Percentiles rank a stretch among this genome's conserved stretches.
phyloP scores from a whole-genome alignment of 2,888 invertebrate species.

The Nephrotoma guestfalica region DNA sequence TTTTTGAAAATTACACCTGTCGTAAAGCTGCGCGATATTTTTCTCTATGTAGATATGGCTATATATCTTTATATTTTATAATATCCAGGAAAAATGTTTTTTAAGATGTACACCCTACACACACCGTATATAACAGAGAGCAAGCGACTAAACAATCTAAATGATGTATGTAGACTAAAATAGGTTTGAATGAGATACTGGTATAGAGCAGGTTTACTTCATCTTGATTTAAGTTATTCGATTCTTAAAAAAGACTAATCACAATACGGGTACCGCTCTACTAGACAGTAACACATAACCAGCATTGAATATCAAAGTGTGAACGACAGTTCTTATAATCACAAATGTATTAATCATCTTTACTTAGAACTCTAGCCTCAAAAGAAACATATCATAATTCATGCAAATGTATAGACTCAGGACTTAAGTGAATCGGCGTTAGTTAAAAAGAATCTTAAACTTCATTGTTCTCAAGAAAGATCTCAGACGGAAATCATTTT shows the following conservation, averaged over 20 bases:
- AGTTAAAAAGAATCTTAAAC: too few species aligned
- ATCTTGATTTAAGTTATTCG: neutral
- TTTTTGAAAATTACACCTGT: neutral
- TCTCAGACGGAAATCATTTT: too few species aligned
- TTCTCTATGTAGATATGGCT: neutral
- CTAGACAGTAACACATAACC: too few species aligned
- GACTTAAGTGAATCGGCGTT: too few species aligned
- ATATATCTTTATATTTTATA: neutral
- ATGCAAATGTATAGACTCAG: too few species aligned
- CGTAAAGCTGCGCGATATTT: conserved; percentile 2
- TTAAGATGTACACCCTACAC: neutral
- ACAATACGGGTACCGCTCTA: neutral
- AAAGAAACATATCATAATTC: too few species aligned
- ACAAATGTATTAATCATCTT: too few species aligned
- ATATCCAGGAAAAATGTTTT: neutral
- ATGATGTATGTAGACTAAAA: neutral
- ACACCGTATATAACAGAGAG: neutral
- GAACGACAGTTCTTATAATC: too few species aligned
- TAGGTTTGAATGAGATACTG: neutral
- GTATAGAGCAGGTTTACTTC: neutral
- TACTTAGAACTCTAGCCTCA: too few species aligned
- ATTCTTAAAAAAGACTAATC: neutral
- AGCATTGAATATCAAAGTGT: too few species aligned
- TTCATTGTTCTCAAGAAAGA: too few species aligned
- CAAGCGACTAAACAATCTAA: neutral